phyloP scores from a whole-genome alignment of 2,797 vertebrate species.

The Orientallactaga sibirica region DNA sequence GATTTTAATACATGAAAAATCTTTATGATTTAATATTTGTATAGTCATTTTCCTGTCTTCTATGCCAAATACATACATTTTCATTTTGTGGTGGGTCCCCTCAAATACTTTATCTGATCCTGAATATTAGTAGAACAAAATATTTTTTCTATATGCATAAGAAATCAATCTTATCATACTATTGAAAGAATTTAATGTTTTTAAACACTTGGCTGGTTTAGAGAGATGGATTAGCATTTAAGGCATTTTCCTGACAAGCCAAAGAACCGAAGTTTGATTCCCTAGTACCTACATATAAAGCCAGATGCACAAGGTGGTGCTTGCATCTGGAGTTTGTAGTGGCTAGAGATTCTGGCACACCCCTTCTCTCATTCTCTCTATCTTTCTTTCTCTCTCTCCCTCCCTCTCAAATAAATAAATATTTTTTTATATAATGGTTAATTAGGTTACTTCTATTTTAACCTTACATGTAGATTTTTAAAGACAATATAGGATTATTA shows the following conservation, averaged over 20 bases:
- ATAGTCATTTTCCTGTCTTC: not conserved
- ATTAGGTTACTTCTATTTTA: not conserved
- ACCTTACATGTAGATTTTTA: not conserved
- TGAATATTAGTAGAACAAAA: not conserved
- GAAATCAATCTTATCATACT: slow-evolving; percentile 22
- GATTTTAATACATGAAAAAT: not conserved
- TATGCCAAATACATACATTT: not conserved
- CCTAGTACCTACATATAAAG: too few relatives aligned
- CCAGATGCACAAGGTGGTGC: too few relatives aligned
- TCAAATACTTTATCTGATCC: not conserved
- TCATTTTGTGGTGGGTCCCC: not conserved
- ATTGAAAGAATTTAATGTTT: not conserved
- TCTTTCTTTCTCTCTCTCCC: too few relatives aligned
- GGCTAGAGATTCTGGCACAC: too few relatives aligned
- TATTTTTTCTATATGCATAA: not conserved
- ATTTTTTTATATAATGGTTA: not conserved
- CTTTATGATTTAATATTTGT: not conserved
- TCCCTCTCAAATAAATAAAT: too few relatives aligned
- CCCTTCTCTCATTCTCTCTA: too few relatives aligned
- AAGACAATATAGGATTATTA: not conserved
- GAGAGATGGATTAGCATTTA: too few relatives aligned
- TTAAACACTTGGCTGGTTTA: not conserved
- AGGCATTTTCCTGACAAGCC: too few relatives aligned
- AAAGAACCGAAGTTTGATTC: too few relatives aligned
- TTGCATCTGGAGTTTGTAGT: too few relatives aligned